Evolutionary conservation across 2,888 invertebrate species (phyloP).

Genomic region (Urechis unicinctus): DNA sequence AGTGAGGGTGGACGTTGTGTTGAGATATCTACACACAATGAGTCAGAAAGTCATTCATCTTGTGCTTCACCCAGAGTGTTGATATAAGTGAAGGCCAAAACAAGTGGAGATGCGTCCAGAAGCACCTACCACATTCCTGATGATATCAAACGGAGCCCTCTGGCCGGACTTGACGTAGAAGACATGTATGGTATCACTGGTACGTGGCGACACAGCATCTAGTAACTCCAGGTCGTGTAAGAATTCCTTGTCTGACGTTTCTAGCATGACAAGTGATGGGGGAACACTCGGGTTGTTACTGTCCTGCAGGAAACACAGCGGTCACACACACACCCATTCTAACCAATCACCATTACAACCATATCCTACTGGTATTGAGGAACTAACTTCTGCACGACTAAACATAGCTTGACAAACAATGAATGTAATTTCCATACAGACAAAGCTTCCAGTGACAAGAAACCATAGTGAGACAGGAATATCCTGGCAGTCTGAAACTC

Average conservation of each 20-base stretch:
- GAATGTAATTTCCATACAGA: conserved; percentile 44
- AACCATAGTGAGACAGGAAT: conserved; percentile 92
- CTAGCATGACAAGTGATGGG: conserved; percentile 66
- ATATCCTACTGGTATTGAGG: neutral
- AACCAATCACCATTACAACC: neutral
- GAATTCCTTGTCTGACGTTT: conserved; percentile 67
- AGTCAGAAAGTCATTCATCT: no score
- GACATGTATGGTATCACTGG: conserved; percentile 85
- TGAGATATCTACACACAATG: conserved; percentile 51
- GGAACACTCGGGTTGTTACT: conserved; percentile 28
- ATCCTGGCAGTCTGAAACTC: conserved; percentile 93
- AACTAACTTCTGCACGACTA: neutral
- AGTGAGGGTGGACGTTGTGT: conserved; percentile 53
- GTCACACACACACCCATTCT: no score
- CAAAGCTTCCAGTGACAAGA: conserved; percentile 62
- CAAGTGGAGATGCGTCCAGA: neutral
- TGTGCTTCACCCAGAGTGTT: neutral
- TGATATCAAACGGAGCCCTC: conserved; percentile 68
- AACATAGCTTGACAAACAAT: neutral
- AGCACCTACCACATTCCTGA: conserved; percentile 62
- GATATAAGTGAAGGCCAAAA: neutral
- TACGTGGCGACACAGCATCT: conserved; percentile 80
- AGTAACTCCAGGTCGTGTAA: conserved; percentile 71
- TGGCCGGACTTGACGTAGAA: conserved; percentile 90
- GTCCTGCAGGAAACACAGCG: conserved; percentile 5